These are phyloP conservation scores for Ormyrus thymus DNA, from an alignment of 2,888 invertebrate species.

Conservation along the genomic window DNA sequence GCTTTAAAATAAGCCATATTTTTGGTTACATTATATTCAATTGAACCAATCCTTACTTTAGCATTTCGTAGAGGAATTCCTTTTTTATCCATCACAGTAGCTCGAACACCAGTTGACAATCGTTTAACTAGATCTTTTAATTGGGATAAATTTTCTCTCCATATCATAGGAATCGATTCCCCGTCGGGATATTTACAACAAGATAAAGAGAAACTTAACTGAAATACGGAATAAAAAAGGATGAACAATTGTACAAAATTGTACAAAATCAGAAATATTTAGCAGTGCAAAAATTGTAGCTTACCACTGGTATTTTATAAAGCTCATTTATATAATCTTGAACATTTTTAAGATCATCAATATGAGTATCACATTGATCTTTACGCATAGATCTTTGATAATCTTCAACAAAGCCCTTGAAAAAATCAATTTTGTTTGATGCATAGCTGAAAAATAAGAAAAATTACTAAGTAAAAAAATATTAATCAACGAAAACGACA, in stretches of 20 bases:
- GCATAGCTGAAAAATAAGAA: constrained; percentile 73
- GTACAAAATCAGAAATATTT: neutral
- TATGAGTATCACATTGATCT: constrained; percentile 62
- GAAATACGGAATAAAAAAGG: constrained; percentile 32
- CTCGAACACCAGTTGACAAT: constrained; percentile 68
- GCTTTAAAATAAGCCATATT: constrained; percentile 85
- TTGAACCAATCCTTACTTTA: constrained; percentile 80
- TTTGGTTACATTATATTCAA: constrained; percentile 79
- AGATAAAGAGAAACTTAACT: constrained; percentile 77
- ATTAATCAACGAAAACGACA: constrained; percentile 6
- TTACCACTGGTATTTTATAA: constrained; percentile 80
- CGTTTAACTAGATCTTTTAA: constrained; percentile 67
- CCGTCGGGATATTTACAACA: constrained; percentile 88
- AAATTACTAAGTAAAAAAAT: constrained; percentile 1
- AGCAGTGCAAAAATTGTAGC: constrained; percentile 35
- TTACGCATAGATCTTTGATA: constrained; percentile 76
- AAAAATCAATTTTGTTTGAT: constrained; percentile 75
- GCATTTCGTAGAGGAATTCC: constrained; percentile 84
- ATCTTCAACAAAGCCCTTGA: constrained; percentile 63
- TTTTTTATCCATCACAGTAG: constrained; percentile 79
- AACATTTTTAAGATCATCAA: constrained; percentile 63
- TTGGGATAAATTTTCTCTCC: constrained; percentile 71
- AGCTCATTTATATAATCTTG: constrained; percentile 77
- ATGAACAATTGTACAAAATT: constrained; percentile 53
- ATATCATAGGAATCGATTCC: constrained; percentile 68